Evolutionary conservation across 2,797 vertebrate genomes (phyloP).

Genomic region (Pseudochirops cupreus): DNA sequence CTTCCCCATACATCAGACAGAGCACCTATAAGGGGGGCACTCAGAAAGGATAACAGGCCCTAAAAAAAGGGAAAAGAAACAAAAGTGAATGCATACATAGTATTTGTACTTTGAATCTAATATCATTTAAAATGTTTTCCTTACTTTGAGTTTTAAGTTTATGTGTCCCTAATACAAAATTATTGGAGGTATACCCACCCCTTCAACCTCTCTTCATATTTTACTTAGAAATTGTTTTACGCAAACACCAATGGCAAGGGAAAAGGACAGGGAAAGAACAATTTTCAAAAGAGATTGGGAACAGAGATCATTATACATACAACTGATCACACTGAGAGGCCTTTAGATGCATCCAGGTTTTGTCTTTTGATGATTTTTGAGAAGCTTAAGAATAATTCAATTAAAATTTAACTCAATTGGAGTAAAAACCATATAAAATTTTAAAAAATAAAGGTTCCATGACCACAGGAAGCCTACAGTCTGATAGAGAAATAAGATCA

Average conservation of each 20-base stretch:
- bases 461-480: neutral
- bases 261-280: neutral
- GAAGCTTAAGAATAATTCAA: neutral
- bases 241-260: neutral
- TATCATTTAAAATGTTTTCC: neutral
- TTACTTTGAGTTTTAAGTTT: neutral
- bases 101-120: neutral
- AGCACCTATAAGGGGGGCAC: conserved; percentile 91
- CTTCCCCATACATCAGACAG: conserved; percentile 92
- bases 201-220: neutral
- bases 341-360: neutral
- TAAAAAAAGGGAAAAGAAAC: conserved; percentile 73
- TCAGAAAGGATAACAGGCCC: conserved; percentile 93
- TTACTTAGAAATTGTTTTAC: neutral
- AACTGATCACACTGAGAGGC: neutral
- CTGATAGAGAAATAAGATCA: neutral
- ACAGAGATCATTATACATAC: neutral
- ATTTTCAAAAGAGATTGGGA: neutral
- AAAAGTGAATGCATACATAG: neutral
- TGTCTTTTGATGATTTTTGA: neutral
- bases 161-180: neutral
- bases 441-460: neutral
- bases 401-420: neutral
- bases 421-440: neutral
- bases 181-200: neutral